Base-by-base conservation (phyloP, 2,797 vertebrate genomes). In the Rhinatrema bivittatum region DNA sequence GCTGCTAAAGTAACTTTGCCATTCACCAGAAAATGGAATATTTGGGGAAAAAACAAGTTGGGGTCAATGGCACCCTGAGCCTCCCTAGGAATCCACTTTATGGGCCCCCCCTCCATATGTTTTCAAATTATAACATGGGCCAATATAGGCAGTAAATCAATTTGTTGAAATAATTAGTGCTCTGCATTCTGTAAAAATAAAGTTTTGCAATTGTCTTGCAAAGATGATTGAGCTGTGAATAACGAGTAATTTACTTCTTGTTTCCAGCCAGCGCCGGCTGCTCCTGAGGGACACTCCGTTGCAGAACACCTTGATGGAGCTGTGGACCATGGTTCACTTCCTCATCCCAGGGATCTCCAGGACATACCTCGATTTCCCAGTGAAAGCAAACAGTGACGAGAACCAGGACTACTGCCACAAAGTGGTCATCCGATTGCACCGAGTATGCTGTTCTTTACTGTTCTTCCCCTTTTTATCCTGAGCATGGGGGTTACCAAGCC, bases 321-420 rank as follows among this genome's bases (percentile, higher is more conserved):
- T 93, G 50, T 94, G 90, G 90, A 91, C 90, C 51, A 82, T 88
- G 87, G 89, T 89, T 43, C 85, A 90, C 74, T 94, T 93, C 64
- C 84, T 94, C 26, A 67, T 93, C 42, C 88, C 91, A 3, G 87
- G 87, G 32, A 84, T 91, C 65, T 91, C 88, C 32, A 74, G 86
- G 5, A 52, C 86, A 5, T 91, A 76, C 61, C 67, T 87, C 21
- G 87, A 87, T 70, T 87, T 90, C 36, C 85, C 74, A 1, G 78
- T 91, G 20, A 84, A 84, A 30, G 79, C 87, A 1, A 80, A 85
- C 40, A 85, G 65, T 3, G 85, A 91, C 29, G 84, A 85, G 53
- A 90, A 86, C 68, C 88, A 89, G 72, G 91, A 91, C 55, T 90
- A 88, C 68, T 85, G 84, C 61, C 86, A 89, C 70, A 91, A 89